Evolutionary conservation across 2,888 invertebrate species (phyloP), one percentile per base, ranked within the genome.

Genomic region (Aproaerema taeniolella): DNA sequence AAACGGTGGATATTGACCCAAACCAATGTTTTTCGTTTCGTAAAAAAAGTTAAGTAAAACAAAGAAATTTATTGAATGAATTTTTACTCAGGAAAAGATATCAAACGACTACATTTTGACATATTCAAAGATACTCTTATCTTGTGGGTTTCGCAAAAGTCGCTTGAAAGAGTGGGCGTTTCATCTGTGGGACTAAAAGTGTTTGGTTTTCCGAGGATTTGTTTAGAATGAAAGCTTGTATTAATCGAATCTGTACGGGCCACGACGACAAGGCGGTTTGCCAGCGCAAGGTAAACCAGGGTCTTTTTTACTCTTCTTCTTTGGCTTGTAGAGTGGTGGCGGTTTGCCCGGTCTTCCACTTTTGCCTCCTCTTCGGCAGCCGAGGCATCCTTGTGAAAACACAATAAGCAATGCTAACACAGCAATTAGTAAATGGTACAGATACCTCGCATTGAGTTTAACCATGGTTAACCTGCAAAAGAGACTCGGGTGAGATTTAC

Each of bases 1-100:
- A 54, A 61, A 63, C 46, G 68, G 77, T 79, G 80, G 78, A 81
- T 68, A 59, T 67, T 68, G 76, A 80, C 79, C 76, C 80, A 80
- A 77, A 76, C 66, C 74, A 72, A 75, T 64, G 56, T 60, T 66
- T 73, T 61, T 39, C 38, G 34, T 38, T 34, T 31, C 33, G n/a
- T n/a, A n/a, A n/a, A n/a, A n/a, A n/a, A n/a, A n/a, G n/a, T n/a
- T n/a, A n/a, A n/a, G n/a, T n/a, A n/a, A n/a, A n/a, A n/a, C n/a
- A n/a, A n/a, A n/a, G n/a, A n/a, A n/a, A n/a, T n/a, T n/a, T n/a
- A n/a, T n/a, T n/a, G n/a, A n/a, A n/a, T n/a, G n/a, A n/a, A n/a
- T n/a, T n/a, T n/a, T n/a, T n/a, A n/a, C n/a, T n/a, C n/a, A n/a
- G n/a, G n/a, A n/a, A n/a, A n/a, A n/a, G n/a, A n/a, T n/a, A n/a